phyloP scores from a whole-genome alignment of 2,888 invertebrate species.

The Cosmopolites sordidus region DNA sequence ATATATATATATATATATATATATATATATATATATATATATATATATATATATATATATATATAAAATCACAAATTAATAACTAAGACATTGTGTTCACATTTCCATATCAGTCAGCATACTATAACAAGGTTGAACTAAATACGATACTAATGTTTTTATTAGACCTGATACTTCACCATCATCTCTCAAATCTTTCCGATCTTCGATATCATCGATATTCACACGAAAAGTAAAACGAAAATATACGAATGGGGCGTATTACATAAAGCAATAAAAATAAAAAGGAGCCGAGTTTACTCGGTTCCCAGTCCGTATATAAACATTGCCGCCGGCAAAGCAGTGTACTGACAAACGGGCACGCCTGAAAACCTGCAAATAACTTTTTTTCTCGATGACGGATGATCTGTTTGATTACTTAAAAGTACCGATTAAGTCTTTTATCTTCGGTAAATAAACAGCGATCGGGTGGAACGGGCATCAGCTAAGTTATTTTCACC shows the following conservation, averaged over 20 bases:
- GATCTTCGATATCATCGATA: too few relatives aligned
- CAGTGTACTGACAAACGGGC: constrained; percentile 1
- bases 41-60: too few relatives aligned
- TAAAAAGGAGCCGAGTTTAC: not conserved
- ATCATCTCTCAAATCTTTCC: too few relatives aligned
- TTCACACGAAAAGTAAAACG: not conserved
- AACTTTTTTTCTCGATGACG: constrained; percentile 31
- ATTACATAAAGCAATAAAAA: constrained; percentile 1
- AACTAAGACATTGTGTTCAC: too few relatives aligned
- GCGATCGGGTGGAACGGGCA: constrained; percentile 18
- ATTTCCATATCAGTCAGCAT: too few relatives aligned
- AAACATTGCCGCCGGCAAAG: not conserved
- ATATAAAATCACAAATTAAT: too few relatives aligned
- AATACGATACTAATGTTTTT: too few relatives aligned
- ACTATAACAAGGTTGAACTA: too few relatives aligned
- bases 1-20: too few relatives aligned
- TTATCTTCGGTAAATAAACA: constrained; percentile 44
- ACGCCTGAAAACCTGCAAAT: not conserved
- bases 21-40: too few relatives aligned
- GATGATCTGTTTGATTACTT: constrained; percentile 43
- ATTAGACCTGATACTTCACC: too few relatives aligned
- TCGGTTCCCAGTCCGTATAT: not conserved
- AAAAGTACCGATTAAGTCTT: constrained; percentile 43
- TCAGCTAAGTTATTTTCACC: constrained; percentile 40
- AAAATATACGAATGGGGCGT: not conserved